Conservation (phyloP, 2,113 vertebrate species). For the Urocynchramus pylzowi region DNA sequence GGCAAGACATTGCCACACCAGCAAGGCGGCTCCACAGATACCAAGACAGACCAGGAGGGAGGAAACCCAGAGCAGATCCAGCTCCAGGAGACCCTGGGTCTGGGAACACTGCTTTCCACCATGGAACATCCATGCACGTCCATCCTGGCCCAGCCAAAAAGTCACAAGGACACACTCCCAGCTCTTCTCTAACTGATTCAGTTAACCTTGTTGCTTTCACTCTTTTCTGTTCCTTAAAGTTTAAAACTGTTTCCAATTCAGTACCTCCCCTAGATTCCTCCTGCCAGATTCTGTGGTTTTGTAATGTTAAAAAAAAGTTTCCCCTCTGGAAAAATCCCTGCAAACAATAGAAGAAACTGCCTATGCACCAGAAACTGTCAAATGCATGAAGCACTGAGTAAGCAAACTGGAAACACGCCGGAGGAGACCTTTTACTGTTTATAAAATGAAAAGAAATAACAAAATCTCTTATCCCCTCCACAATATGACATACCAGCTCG, state of each 20-base stretch:
- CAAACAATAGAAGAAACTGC: conserved; percentile 62
- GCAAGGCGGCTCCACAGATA: background rate
- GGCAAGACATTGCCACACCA: conserved; percentile 16
- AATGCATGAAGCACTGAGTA: conserved; percentile 40
- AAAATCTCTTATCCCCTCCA: background rate
- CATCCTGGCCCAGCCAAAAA: background rate
- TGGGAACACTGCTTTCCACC: background rate
- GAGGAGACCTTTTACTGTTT: conserved; percentile 8
- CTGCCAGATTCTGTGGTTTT: conserved; percentile 58
- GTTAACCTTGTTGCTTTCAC: background rate
- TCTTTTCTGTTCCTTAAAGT: background rate
- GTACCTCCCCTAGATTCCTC: conserved; percentile 24
- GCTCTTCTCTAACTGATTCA: background rate
- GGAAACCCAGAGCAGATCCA: background rate
- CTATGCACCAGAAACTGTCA: conserved; percentile 50
- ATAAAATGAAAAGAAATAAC: conserved; percentile 1
- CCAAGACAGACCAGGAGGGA: background rate
- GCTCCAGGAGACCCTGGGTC: background rate
- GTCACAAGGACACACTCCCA: background rate
- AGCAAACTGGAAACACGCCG: conserved; percentile 38
- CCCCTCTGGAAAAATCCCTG: conserved; percentile 68
- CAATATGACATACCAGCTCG: background rate
- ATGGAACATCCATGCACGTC: background rate
- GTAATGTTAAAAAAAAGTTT: conserved; percentile 37
- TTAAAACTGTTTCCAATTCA: background rate